These are phyloP conservation scores for Drosophila murphyi DNA, from an alignment of 1,140 invertebrate genomes.

Conservation along the genomic window DNA sequence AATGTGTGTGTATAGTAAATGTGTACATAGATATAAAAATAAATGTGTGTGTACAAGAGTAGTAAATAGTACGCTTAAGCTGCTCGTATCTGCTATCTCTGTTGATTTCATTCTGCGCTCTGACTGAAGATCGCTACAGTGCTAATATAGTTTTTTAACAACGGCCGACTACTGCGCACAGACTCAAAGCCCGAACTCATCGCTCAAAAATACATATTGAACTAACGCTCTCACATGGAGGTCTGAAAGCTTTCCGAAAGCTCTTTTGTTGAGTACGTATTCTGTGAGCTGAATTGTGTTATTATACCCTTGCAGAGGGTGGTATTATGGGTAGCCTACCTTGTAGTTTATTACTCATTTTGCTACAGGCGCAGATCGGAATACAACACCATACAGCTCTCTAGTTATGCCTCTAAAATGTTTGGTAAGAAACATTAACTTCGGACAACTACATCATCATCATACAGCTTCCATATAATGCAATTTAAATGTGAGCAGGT, in stretches of 20 bases:
- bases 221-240: slow-evolving; percentile 49
- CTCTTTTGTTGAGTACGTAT: slow-evolving; percentile 18
- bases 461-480: too few relatives aligned
- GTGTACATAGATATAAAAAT: too few relatives aligned
- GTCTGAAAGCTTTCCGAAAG: slow-evolving; percentile 57
- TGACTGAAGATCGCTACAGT: slow-evolving; percentile 51
- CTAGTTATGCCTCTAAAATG: too few relatives aligned
- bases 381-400: too few relatives aligned
- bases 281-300: background rate
- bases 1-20: slow-evolving; percentile 1
- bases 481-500: too few relatives aligned
- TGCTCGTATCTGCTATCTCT: slow-evolving; percentile 44
- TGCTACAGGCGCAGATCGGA: too few relatives aligned
- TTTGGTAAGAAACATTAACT: too few relatives aligned
- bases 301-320: too few relatives aligned
- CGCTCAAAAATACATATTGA: slow-evolving; percentile 19
- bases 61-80: slow-evolving; percentile 58
- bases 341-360: too few relatives aligned
- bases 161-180: slow-evolving; percentile 54
- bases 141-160: slow-evolving; percentile 55
- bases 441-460: too few relatives aligned
- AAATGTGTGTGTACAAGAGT: slow-evolving; percentile 13
- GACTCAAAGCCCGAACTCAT: slow-evolving; percentile 1
- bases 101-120: slow-evolving; percentile 28
- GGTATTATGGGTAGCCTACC: too few relatives aligned